Base-by-base conservation (phyloP, 2,888 invertebrate genomes). In the Cristatella mucedo region DNA sequence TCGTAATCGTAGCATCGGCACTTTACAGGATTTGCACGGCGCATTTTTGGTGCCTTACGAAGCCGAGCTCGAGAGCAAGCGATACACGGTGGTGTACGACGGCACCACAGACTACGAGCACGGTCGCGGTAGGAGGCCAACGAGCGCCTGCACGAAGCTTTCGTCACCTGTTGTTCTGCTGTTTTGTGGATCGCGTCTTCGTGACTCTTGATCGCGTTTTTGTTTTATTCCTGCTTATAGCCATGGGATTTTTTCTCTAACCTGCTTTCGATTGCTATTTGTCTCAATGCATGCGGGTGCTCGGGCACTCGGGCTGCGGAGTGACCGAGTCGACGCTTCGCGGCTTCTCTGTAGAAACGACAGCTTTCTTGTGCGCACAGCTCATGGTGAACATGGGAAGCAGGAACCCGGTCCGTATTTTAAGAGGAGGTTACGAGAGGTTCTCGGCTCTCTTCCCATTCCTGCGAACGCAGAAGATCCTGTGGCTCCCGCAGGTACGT, bases 401-500 rank as follows among this genome's bases (percentile, higher is more conserved):
- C 33, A 49, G 59, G 46, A 53, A 56, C 40, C 44, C 50, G 34
- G 59, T 65, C 2, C 56, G 53, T 36, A 54, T 65, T 19, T 33
- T 46, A 45, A 19, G 44, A 57, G 63, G 66, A 21, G 66, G 66
- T 2, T 66, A 61, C 51, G 61, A 63, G 42, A 50, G 51, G 26
- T 66, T 66, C 44, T 64, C 66, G 31, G 60, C 61, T 4, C 47
- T 60, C 7, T 66, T 65, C 46, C 66, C 66, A 33, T 66, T 63
- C 45, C 45, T 66, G 20, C 46, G 65, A 41, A 63, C 64, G 24
- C 62, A 63, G 47, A 61, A 65, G 48, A 59, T 63, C 16, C 49
- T 66, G n/a, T 65, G 54, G 45, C 61, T 63, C 55, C 64, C 63
- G 29, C 51, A 53, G 52, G 64, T 63, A 51, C 47, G 50, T 43